Evolutionary conservation across 2,797 vertebrate species (phyloP).

Genomic region (Micromesistius poutassou): DNA sequence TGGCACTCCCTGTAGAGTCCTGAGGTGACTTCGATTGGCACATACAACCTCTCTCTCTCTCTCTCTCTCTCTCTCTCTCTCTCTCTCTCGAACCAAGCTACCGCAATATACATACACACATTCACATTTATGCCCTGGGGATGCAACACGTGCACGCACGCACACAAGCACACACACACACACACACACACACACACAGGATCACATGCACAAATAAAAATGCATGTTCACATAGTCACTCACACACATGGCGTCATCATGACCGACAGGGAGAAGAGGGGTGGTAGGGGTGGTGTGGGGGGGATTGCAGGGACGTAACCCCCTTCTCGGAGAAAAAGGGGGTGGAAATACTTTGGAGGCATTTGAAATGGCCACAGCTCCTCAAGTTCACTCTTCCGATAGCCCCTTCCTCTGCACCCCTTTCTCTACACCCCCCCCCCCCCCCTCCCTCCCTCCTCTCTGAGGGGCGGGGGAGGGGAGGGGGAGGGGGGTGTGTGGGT

Average conservation of each 20-base stretch:
- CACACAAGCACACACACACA: slow-evolving; percentile 22
- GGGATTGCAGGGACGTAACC: background rate
- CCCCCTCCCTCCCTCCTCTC: slow-evolving; percentile 14
- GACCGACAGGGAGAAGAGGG: slow-evolving; percentile 36
- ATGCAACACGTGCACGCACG: slow-evolving; percentile 33
- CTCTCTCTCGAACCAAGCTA: too few species aligned
- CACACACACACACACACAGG: too few species aligned
- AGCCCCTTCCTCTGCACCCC: background rate
- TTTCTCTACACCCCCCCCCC: background rate
- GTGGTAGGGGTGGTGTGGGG: slow-evolving; percentile 1
- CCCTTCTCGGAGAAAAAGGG: slow-evolving; percentile 14
- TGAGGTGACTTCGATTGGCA: slow-evolving; percentile 67
- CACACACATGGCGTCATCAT: slow-evolving; percentile 53
- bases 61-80: background rate
- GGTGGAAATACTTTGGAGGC: slow-evolving; percentile 34
- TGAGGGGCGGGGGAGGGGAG: background rate
- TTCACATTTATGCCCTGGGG: background rate
- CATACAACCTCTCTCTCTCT: background rate
- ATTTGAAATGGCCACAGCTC: slow-evolving; percentile 63
- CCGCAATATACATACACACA: too few species aligned
- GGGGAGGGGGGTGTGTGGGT: background rate
- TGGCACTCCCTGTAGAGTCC: slow-evolving; percentile 60
- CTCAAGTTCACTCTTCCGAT: slow-evolving; percentile 55
- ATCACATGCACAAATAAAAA: slow-evolving; percentile 22
- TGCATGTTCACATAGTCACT: slow-evolving; percentile 16